phyloP scores from a whole-genome alignment of 1,140 invertebrate genomes.

The Macrobrachium nipponense region DNA sequence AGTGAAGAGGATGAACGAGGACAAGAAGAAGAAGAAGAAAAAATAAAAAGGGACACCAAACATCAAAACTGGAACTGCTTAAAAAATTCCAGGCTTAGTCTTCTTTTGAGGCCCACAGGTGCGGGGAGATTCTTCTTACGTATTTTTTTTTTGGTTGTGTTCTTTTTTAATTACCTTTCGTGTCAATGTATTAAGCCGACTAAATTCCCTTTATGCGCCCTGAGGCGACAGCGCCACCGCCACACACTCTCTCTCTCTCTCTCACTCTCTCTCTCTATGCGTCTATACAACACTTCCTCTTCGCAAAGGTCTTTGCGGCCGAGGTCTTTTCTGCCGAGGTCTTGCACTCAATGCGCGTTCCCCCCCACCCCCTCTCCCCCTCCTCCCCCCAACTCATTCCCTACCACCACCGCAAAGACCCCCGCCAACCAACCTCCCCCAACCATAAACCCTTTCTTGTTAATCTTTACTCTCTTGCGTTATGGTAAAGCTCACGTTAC shows the following conservation, averaged over 20 bases:
- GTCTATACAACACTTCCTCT: background rate
- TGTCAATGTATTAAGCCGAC: slow-evolving; percentile 54
- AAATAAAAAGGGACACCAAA: background rate
- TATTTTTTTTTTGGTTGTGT: no score
- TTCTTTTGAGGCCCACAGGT: slow-evolving; percentile 29
- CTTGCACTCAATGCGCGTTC: background rate
- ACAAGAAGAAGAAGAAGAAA: background rate
- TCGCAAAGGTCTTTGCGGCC: background rate
- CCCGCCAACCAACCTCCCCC: no score
- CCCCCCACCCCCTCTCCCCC: background rate
- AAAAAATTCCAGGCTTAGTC: slow-evolving; percentile 31
- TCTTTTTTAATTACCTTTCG: slow-evolving; percentile 39
- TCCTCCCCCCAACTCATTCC: background rate
- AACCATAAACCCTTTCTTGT: no score
- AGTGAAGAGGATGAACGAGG: background rate
- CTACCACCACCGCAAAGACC: background rate
- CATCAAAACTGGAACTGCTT: slow-evolving; percentile 31
- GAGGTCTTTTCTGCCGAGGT: background rate
- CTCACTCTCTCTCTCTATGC: background rate
- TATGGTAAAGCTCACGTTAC: no score
- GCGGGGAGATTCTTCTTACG: background rate
- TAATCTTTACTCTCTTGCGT: no score
- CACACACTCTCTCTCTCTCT: background rate
- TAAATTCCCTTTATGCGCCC: slow-evolving; percentile 28
- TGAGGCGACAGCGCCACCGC: slow-evolving; percentile 9